Percentiles rank a stretch among this genome's conserved stretches.
phyloP scores from a whole-genome alignment of 64 coral and sea anemone species.

The Montipora sp. region DNA sequence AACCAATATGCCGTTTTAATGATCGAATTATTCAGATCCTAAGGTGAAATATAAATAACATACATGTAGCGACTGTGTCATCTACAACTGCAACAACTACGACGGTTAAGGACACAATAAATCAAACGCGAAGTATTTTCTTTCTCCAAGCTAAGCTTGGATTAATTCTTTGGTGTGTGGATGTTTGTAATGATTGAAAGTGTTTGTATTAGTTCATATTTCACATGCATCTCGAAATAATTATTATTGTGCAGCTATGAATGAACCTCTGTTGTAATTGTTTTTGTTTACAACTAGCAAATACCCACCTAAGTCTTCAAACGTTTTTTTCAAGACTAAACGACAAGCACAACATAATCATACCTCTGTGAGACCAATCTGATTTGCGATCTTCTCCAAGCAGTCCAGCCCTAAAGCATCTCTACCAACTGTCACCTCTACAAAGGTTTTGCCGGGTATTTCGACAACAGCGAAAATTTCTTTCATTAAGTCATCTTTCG shows the following conservation, averaged over 20 bases:
- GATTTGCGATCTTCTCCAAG: background rate
- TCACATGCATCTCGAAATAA: background rate
- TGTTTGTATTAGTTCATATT: background rate
- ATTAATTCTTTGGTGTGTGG: background rate
- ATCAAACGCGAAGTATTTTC: background rate
- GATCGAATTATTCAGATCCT: background rate
- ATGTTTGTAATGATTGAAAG: background rate
- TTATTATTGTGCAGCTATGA: background rate
- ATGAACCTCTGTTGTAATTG: background rate
- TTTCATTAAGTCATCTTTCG: conserved; percentile 27
- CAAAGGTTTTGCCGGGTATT: conserved; percentile 9
- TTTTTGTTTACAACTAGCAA: background rate
- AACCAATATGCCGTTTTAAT: background rate
- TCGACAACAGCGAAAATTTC: conserved; percentile 18
- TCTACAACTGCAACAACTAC: background rate
- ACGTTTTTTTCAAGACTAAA: background rate
- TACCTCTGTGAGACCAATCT: conserved; percentile 9
- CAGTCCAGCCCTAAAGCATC: conserved; percentile 22
- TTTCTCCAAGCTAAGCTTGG: background rate
- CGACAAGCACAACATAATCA: background rate
- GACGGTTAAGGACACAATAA: background rate
- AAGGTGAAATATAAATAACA: background rate
- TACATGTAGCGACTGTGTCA: background rate
- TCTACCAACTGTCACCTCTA: background rate
- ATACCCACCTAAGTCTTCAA: background rate